phyloP scores from a whole-genome alignment of 2,888 invertebrate genomes.

The Hypselothyrea guttata region DNA sequence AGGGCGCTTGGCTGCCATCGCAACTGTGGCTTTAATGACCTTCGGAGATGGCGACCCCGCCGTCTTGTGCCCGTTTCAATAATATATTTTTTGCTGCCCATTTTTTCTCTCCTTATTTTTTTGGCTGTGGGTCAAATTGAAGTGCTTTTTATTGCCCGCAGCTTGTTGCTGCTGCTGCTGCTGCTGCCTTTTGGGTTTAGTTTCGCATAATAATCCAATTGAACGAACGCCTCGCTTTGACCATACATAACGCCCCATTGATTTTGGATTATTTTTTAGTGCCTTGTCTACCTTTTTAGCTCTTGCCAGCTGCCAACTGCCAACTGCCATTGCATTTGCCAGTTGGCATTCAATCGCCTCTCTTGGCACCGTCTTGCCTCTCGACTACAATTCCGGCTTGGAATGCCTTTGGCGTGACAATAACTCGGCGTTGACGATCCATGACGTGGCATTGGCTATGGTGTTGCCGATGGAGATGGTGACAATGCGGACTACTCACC shows the following conservation, averaged over 20 bases:
- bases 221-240: constrained; percentile 12
- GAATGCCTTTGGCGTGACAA: constrained; percentile 55
- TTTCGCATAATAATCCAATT: constrained; percentile 75
- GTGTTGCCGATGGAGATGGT: too few species aligned
- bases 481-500: too few species aligned
- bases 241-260: constrained; percentile 75
- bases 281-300: constrained; percentile 68
- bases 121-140: constrained; percentile 70
- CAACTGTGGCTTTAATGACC: constrained; percentile 63
- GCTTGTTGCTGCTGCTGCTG: constrained; percentile 53
- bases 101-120: constrained; percentile 20
- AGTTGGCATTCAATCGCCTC: constrained; percentile 23
- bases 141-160: constrained; percentile 75
- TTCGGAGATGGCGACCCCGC: constrained; percentile 49
- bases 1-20: constrained; percentile 1
- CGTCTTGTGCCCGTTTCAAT: constrained; percentile 26
- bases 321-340: constrained; percentile 18
- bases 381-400: constrained; percentile 6
- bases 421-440: constrained; percentile 39
- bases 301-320: constrained; percentile 30
- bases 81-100: constrained; percentile 26
- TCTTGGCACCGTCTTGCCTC: too few species aligned
- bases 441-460: constrained; percentile 29
- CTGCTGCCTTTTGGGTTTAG: constrained; percentile 57
- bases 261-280: constrained; percentile 76